These are phyloP conservation scores for Sclerurus mexicanus DNA, from an alignment of 2,113 vertebrate species.

Conservation along the genomic window DNA sequence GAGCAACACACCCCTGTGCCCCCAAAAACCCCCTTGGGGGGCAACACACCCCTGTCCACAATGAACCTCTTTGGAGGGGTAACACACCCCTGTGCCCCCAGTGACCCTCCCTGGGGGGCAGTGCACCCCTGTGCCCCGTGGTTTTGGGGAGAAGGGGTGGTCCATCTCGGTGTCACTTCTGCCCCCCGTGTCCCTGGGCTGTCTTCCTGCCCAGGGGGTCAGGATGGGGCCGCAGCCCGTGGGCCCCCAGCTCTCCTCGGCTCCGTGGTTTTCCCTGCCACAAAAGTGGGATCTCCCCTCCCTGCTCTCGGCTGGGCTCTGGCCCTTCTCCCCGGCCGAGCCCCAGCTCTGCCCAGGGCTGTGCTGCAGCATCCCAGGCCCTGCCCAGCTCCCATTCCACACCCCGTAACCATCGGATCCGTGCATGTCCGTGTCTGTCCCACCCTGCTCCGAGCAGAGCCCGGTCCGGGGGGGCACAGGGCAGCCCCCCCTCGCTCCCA, in stretches of 20 bases:
- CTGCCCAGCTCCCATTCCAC: not conserved
- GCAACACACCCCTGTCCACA: fast-evolving
- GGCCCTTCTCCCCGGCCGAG: not conserved
- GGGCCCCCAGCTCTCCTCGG: not conserved
- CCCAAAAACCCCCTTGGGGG: not conserved
- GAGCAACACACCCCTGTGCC: fast-evolving
- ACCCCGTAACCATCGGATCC: not conserved
- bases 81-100: fast-evolving
- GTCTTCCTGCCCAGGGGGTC: fast-evolving
- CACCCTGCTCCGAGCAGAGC: not conserved
- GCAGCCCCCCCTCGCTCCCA: not conserved
- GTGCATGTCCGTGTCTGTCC: not conserved
- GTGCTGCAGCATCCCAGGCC: not conserved
- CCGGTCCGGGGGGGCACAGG: not conserved
- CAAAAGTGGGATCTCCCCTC: not conserved
- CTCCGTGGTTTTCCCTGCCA: fast-evolving
- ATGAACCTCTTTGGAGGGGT: too few relatives aligned
- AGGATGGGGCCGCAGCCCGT: too few relatives aligned
- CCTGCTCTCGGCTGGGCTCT: fast-evolving
- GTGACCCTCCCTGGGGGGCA: too few relatives aligned
- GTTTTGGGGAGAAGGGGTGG: not conserved
- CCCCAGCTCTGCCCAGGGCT: not conserved
- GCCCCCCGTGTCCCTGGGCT: not conserved
- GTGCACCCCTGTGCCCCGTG: not conserved
- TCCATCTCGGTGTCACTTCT: fast-evolving